A percentile compares a stretch with the other conserved stretches of the same genome.
Evolutionary conservation across 2,888 invertebrate species (phyloP).

Genomic region (Onchidella celtica): DNA sequence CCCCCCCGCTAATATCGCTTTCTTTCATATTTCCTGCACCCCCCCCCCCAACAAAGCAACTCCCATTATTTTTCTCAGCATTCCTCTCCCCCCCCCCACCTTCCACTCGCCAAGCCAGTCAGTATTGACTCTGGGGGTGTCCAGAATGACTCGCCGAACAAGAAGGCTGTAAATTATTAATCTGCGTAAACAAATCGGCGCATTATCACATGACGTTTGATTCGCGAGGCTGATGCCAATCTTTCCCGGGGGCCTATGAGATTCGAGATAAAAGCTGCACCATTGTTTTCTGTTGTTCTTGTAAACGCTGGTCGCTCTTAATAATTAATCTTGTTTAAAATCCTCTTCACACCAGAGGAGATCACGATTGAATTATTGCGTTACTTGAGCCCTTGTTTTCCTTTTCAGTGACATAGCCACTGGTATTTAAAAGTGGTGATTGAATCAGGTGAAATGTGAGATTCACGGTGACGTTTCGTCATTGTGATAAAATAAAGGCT

Average conservation of each 20-base stretch:
- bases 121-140: neutral
- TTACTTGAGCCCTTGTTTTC: too few relatives aligned
- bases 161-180: neutral
- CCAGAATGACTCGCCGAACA: neutral
- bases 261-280: neutral
- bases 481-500: too few relatives aligned
- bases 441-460: too few relatives aligned
- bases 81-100: neutral
- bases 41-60: too few relatives aligned
- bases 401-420: too few relatives aligned
- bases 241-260: neutral
- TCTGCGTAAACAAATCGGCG: neutral
- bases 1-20: neutral
- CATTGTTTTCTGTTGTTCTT: neutral
- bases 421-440: too few relatives aligned
- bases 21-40: too few relatives aligned
- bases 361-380: too few relatives aligned
- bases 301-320: neutral
- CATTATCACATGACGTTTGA: neutral
- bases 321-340: neutral
- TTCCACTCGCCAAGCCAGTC: conserved; percentile 6
- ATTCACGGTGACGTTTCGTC: too few relatives aligned
- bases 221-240: neutral
- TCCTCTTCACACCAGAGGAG: too few relatives aligned
- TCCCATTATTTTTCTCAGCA: too few relatives aligned